A percentile compares a stretch with the other conserved stretches of the same genome.
These are phyloP conservation scores for Pterostichus madidus DNA, from an alignment of 2,888 invertebrate genomes.

Conservation along the genomic window DNA sequence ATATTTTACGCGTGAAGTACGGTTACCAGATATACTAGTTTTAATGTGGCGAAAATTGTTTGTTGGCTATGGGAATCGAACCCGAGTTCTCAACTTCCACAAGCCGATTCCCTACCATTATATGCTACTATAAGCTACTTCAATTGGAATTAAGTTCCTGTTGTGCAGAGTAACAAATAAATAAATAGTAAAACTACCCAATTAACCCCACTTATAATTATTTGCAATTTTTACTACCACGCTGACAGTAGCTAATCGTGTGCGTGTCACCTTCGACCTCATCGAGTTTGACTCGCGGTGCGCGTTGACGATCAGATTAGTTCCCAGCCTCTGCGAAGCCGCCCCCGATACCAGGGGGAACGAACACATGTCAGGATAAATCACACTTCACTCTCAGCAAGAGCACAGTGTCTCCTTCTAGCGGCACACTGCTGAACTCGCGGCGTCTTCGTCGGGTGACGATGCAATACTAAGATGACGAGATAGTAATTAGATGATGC, in stretches of 20 bases:
- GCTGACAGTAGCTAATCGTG: background rate
- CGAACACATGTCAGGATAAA: constrained; percentile 56
- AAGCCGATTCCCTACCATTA: too few species aligned
- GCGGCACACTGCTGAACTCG: constrained; percentile 14
- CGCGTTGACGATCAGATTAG: constrained; percentile 47
- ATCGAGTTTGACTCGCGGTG: background rate
- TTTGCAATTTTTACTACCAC: too few species aligned
- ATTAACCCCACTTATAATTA: too few species aligned
- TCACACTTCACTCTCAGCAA: constrained; percentile 46
- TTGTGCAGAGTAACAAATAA: too few species aligned
- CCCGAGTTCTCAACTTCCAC: too few species aligned
- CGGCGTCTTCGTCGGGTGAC: background rate
- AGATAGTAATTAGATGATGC: constrained; percentile 1
- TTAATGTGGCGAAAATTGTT: too few species aligned
- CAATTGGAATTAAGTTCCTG: too few species aligned
- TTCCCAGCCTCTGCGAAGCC: constrained; percentile 15
- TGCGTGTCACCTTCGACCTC: constrained; percentile 21
- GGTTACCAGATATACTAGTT: too few species aligned
- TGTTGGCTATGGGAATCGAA: too few species aligned
- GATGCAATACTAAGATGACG: constrained; percentile 13
- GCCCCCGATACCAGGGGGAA: constrained; percentile 3
- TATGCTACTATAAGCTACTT: too few species aligned
- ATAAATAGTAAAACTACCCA: too few species aligned
- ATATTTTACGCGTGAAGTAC: too few species aligned
- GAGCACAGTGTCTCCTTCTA: constrained; percentile 12